Conservation (phyloP, 1,140 invertebrate genomes). For the Cyclargus thomasi region DNA sequence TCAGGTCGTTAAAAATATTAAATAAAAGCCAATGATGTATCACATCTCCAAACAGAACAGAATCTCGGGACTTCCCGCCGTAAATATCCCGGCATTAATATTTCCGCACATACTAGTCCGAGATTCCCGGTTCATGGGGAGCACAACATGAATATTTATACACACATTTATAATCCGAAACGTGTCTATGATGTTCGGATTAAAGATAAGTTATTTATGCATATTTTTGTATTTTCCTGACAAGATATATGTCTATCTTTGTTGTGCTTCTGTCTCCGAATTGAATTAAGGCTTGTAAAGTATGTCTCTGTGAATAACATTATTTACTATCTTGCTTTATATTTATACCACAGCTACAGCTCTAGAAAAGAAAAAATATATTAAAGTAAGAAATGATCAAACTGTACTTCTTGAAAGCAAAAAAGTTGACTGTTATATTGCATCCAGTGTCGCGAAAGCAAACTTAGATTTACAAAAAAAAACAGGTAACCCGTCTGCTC, state of each 20-base stretch:
- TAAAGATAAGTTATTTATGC: constrained; percentile 6
- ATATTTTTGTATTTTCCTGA: background rate
- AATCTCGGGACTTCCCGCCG: constrained; percentile 2
- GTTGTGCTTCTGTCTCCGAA: background rate
- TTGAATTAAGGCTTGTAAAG: background rate
- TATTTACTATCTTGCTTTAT: background rate
- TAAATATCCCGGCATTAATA: constrained; percentile 19
- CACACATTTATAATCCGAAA: constrained; percentile 9
- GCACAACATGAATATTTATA: constrained; percentile 21
- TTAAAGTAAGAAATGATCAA: too few relatives aligned
- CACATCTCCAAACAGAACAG: background rate
- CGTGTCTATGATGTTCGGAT: constrained; percentile 15
- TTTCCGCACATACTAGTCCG: constrained; percentile 14
- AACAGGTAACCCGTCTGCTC: too few relatives aligned
- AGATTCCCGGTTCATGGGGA: background rate
- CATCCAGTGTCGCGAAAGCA: too few relatives aligned
- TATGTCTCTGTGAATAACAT: background rate
- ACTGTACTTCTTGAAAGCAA: too few relatives aligned
- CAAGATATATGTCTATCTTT: background rate
- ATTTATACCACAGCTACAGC: too few relatives aligned
- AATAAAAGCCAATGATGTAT: background rate
- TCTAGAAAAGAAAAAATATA: too few relatives aligned
- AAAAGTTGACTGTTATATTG: too few relatives aligned
- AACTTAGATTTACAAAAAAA: too few relatives aligned
- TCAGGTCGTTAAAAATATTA: too few relatives aligned